Evolutionary conservation across 2,888 invertebrate genomes (phyloP).

Genomic region (Agriopis leucophaearia): DNA sequence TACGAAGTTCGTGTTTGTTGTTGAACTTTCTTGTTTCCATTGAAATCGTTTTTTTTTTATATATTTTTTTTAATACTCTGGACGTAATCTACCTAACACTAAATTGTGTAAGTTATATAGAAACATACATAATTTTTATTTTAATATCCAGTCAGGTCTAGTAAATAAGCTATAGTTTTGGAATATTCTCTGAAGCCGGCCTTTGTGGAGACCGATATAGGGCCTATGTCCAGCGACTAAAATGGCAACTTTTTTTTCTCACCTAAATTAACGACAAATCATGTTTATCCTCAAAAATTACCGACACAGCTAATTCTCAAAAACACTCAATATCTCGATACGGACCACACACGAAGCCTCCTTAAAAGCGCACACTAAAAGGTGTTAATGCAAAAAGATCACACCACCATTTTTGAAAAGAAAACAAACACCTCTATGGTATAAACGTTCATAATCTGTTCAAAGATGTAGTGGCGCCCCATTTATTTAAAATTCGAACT

Average conservation of each 20-base stretch:
- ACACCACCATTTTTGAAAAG: constrained; percentile 73
- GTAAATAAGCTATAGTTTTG: too few species aligned
- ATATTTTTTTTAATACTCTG: too few species aligned
- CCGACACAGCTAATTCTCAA: constrained; percentile 50
- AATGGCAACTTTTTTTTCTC: background rate
- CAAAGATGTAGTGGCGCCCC: constrained; percentile 72
- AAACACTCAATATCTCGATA: constrained; percentile 52
- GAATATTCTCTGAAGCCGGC: too few species aligned
- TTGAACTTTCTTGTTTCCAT: background rate
- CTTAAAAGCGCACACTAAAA: constrained; percentile 80
- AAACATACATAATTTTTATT: too few species aligned
- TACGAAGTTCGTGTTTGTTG: background rate
- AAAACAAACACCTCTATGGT: constrained; percentile 73
- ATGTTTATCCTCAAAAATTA: constrained; percentile 43
- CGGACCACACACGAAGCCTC: constrained; percentile 79
- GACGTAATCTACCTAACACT: too few species aligned
- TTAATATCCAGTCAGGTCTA: background rate
- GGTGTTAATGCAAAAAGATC: constrained; percentile 82
- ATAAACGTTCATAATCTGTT: constrained; percentile 80
- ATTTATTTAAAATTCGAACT: constrained; percentile 71
- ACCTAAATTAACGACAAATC: constrained; percentile 7
- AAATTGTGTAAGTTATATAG: background rate
- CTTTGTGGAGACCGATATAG: too few species aligned
- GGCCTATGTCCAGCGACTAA: too few species aligned
- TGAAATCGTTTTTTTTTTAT: background rate